These are phyloP conservation scores for Omphaloscelis lunosa DNA, from an alignment of 2,888 invertebrate species.

Conservation along the genomic window DNA sequence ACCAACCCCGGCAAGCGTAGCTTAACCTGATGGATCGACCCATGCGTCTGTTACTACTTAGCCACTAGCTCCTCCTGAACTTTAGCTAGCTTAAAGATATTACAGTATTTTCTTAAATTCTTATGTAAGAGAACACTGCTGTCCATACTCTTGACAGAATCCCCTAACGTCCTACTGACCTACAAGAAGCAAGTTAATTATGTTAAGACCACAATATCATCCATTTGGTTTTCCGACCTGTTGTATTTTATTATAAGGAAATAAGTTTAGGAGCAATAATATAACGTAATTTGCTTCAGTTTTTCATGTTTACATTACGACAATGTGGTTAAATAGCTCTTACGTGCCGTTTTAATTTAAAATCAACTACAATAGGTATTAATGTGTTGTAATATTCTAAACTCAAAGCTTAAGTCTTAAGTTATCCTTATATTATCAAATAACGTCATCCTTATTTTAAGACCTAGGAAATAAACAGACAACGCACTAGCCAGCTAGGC, in stretches of 20 bases:
- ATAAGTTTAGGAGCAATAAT: not conserved
- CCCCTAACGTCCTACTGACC: not conserved
- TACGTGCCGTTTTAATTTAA: not conserved
- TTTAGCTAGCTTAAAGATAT: not conserved
- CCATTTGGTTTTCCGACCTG: not conserved
- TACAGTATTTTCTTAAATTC: not conserved
- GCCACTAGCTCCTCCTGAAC: too few relatives aligned
- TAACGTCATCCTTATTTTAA: constrained; percentile 16
- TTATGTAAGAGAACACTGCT: not conserved
- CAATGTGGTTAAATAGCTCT: constrained; percentile 6
- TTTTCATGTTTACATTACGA: not conserved
- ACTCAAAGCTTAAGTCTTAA: not conserved
- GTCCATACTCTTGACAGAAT: too few relatives aligned
- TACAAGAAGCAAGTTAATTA: constrained; percentile 1
- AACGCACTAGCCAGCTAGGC: too few relatives aligned
- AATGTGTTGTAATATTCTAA: constrained; percentile 19
- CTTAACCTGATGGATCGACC: too few relatives aligned
- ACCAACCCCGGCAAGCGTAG: too few relatives aligned
- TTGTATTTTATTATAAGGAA: constrained; percentile 6
- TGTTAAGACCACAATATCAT: not conserved
- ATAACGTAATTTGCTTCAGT: not conserved
- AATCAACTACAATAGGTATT: not conserved
- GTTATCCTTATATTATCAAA: constrained; percentile 15
- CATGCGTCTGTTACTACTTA: too few relatives aligned
- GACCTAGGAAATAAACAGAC: too few relatives aligned